Evolutionary conservation across 2,113 vertebrate genomes (phyloP).

Genomic region (Semnopithecus entellus): DNA sequence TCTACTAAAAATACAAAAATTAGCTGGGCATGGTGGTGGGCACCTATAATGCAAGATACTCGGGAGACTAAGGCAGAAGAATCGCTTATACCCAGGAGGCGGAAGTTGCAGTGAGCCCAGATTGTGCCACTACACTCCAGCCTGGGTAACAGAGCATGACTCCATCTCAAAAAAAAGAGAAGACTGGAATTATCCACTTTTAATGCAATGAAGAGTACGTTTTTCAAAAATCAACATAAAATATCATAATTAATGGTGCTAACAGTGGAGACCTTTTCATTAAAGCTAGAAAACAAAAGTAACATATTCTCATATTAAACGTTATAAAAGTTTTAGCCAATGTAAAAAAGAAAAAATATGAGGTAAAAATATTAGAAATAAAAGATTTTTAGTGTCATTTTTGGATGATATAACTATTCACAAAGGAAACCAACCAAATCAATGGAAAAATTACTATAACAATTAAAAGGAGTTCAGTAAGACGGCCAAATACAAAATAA

Average conservation of each 20-base stretch:
- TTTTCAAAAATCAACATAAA: slow-evolving; percentile 49
- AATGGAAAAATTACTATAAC: slow-evolving; percentile 43
- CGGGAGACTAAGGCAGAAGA: too few relatives aligned
- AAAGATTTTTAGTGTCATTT: slow-evolving; percentile 51
- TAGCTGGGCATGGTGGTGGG: too few relatives aligned
- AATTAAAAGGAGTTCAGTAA: slow-evolving; percentile 22
- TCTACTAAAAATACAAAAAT: too few relatives aligned
- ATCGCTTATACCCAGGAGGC: too few relatives aligned
- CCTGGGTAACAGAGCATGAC: too few relatives aligned
- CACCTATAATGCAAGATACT: too few relatives aligned
- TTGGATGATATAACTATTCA: slow-evolving; percentile 73
- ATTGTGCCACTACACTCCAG: too few relatives aligned
- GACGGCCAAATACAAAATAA: slow-evolving; percentile 26
- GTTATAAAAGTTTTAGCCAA: slow-evolving; percentile 17
- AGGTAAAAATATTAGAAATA: slow-evolving; percentile 24
- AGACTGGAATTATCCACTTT: not conserved
- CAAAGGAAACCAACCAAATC: slow-evolving; percentile 61
- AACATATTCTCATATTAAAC: slow-evolving; percentile 33
- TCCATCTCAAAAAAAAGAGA: not conserved
- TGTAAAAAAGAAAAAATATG: not conserved
- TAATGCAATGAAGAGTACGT: not conserved
- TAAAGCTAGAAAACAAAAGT: not conserved
- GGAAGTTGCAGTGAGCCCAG: too few relatives aligned
- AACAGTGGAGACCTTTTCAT: not conserved
- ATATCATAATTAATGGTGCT: not conserved